Base-by-base conservation (phyloP, 2,113 vertebrate species). In the Baryphthengus martii region DNA sequence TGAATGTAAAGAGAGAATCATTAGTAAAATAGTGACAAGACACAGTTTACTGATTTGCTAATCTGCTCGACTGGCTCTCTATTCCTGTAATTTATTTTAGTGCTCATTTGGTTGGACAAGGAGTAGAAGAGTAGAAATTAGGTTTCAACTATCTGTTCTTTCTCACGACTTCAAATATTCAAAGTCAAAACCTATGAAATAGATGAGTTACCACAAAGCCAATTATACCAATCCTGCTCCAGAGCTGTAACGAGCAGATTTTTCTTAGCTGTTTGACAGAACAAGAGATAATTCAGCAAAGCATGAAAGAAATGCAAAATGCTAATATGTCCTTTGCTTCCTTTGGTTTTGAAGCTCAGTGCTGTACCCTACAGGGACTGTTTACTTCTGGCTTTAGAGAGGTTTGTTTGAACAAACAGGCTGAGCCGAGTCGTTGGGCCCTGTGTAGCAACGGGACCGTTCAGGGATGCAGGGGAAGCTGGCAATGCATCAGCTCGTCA, bases 211-310 rank as follows among this genome's bases (percentile, higher is more conserved):
- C 73, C 90, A 75, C 70, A 62, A 87, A 95, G 90, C 70, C 76
- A 90, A 90, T 95, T 91, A 95, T n/a, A 84, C 58, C 70, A 92
- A 82, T 94, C 37, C 66, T 90, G 80, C 86, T 94, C 44, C 3
- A 2, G 63, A 90, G 72, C 70, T 39, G 70, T 62, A 95, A 93
- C 10, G 42, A 66, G 76, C 80, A 85, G 70, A 93, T 87, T 96
- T 78, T 89, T 87, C 89, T 89, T 71, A 77, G 90, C 71, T 77
- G 71, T 93, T 81, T 94, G 90, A 89, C 65, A 80, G 76, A 88
- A 96, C 52, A 90, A 93, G 89, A 80, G 63, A 91, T 67, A 95
- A 95, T 93, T 91, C 88, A 83, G 85, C 78, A 95, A 95, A 93
- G 81, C 90, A 68, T 74, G 79, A 95, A 88, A 93, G 79, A 93